Conservation (phyloP, 37 sponge, comb jelly and placozoan genomes). For the Chondrilla cf. caribensis region DNA sequence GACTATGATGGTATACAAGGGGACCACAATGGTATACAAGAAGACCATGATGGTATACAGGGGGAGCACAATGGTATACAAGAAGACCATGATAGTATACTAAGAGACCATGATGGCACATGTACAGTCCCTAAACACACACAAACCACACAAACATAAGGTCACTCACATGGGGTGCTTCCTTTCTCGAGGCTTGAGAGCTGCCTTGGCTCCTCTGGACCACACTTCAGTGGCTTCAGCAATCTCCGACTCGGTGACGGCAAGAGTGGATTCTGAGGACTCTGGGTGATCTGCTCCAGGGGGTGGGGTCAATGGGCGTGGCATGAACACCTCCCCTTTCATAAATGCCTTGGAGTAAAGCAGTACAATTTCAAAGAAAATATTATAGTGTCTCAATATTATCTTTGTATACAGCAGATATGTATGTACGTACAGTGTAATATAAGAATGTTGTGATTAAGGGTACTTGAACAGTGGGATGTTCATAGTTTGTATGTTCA, state of each 20-base stretch:
- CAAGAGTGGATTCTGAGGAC: neutral
- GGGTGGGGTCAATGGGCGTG: neutral
- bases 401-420: no score
- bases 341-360: neutral
- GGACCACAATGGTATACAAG: no score
- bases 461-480: no score
- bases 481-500: no score
- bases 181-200: conserved; percentile 32
- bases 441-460: neutral
- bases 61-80: no score
- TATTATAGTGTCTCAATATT: no score
- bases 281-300: neutral
- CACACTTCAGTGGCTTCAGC: conserved; percentile 34
- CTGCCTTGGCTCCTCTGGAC: conserved; percentile 21
- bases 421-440: neutral
- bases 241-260: conserved; percentile 34
- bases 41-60: no score
- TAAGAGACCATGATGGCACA: no score
- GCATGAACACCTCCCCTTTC: conserved; percentile 12
- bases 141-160: neutral
- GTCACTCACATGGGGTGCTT: conserved; percentile 70
- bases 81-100: no score
- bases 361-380: no score
- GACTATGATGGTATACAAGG: no score
- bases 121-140: no score